These are phyloP conservation scores for Trilocha varians DNA, from an alignment of 2,888 invertebrate species.

Conservation along the genomic window DNA sequence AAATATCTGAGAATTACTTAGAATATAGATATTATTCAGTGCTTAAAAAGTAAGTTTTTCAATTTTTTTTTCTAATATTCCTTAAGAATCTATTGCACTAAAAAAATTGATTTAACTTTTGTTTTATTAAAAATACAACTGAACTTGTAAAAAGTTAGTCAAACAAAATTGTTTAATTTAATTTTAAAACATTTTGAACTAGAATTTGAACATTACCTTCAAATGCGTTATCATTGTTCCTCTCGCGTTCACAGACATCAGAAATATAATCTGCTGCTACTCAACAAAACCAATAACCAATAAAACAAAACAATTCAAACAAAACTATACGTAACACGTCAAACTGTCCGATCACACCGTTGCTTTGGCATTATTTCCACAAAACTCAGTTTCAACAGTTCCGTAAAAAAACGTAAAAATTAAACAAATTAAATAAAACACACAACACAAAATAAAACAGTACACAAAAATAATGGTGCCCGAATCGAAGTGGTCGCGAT, in stretches of 20 bases:
- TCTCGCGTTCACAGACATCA: conserved; percentile 57
- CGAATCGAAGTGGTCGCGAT: conserved; percentile 38
- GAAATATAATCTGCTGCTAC: conserved; percentile 32
- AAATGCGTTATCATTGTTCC: conserved; percentile 64
- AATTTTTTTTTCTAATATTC: too few relatives aligned
- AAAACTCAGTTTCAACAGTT: conserved; percentile 24
- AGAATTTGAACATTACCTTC: conserved; percentile 42
- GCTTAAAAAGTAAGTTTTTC: too few relatives aligned
- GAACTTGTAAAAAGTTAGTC: too few relatives aligned
- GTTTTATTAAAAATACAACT: too few relatives aligned
- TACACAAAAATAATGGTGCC: conserved; percentile 38
- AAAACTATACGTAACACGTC: conserved; percentile 40
- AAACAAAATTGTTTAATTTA: too few relatives aligned
- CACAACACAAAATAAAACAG: conserved; percentile 28
- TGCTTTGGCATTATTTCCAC: conserved; percentile 60
- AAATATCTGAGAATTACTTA: too few relatives aligned
- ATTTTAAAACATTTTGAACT: not conserved
- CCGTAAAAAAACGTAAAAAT: conserved; percentile 32
- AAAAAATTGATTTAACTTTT: too few relatives aligned
- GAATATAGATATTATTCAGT: too few relatives aligned
- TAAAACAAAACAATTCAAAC: conserved; percentile 32
- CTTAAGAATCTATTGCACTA: too few relatives aligned
- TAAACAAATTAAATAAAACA: conserved; percentile 28
- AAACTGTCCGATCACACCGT: conserved; percentile 52
- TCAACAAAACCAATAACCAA: conserved; percentile 30